A percentile compares a stretch with the other conserved stretches of the same genome.
phyloP scores from a whole-genome alignment of 2,888 invertebrate genomes.

The Coenonympha arcania region DNA sequence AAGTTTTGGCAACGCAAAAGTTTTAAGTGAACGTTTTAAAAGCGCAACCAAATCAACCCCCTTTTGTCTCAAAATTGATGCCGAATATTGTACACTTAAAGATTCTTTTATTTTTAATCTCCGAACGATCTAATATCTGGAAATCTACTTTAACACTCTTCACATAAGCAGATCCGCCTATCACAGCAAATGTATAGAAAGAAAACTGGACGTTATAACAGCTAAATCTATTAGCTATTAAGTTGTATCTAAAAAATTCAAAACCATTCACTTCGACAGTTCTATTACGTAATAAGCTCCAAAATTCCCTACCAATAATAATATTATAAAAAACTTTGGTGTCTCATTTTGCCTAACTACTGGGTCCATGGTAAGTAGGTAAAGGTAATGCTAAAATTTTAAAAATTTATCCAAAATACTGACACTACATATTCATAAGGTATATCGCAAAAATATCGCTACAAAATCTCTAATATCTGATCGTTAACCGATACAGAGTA shows the following conservation, averaged over 20 bases:
- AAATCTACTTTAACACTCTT: conserved; percentile 1
- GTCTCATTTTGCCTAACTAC: conserved; percentile 63
- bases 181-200: conserved; percentile 16
- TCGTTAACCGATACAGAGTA: conserved; percentile 39
- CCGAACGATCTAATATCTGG: neutral
- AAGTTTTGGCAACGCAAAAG: too few species aligned
- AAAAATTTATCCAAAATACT: conserved; percentile 67
- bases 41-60: too few species aligned
- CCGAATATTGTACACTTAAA: too few species aligned
- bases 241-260: conserved; percentile 16
- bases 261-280: conserved; percentile 1
- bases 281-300: conserved; percentile 49
- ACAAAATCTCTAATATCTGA: conserved; percentile 54
- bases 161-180: neutral
- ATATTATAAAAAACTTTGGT: conserved; percentile 62
- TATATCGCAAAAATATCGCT: conserved; percentile 63
- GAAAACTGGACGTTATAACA: conserved; percentile 53
- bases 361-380: conserved; percentile 55
- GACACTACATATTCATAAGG: conserved; percentile 54
- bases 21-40: too few species aligned
- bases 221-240: conserved; percentile 47
- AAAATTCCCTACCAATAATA: conserved; percentile 44
- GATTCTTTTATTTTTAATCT: too few species aligned
- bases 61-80: too few species aligned
- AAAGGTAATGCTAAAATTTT: conserved; percentile 48